phyloP scores from a whole-genome alignment of 2,888 invertebrate genomes.

The Eupithecia insigniata region DNA sequence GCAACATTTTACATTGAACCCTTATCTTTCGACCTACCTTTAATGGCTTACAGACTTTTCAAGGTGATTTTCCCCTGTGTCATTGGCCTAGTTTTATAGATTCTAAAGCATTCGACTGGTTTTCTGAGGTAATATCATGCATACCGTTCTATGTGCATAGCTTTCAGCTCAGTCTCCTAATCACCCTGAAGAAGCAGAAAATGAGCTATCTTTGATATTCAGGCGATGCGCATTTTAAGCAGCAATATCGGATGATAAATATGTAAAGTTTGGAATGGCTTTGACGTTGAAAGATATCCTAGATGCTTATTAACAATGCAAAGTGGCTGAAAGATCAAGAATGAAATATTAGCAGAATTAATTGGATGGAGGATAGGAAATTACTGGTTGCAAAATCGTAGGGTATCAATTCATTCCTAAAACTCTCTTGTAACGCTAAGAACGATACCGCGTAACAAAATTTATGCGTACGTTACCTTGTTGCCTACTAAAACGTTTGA shows the following conservation, averaged over 20 bases:
- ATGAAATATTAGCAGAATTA: neutral
- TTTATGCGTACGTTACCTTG: neutral
- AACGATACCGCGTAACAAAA: neutral
- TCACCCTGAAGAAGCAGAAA: slow-evolving; percentile 26
- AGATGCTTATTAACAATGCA: slow-evolving; percentile 24
- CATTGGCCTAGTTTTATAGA: too few relatives aligned
- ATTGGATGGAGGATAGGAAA: neutral
- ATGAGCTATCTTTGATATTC: slow-evolving; percentile 41
- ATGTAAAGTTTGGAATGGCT: slow-evolving; percentile 39
- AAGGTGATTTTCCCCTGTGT: too few relatives aligned
- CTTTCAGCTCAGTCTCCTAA: slow-evolving; percentile 22
- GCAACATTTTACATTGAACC: too few relatives aligned
- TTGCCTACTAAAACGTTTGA: too few relatives aligned
- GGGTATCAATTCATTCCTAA: neutral
- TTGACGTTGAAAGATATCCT: slow-evolving; percentile 29
- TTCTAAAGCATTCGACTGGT: neutral
- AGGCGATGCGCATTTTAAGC: slow-evolving; percentile 46
- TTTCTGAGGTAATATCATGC: neutral
- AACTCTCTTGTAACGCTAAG: neutral
- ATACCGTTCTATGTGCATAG: neutral
- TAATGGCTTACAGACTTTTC: too few relatives aligned
- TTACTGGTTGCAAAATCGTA: neutral
- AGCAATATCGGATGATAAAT: slow-evolving; percentile 44
- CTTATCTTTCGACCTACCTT: too few relatives aligned
- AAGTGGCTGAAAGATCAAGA: neutral